Evolutionary conservation across 2,113 vertebrate genomes (phyloP).

Genomic region (Lontra canadensis): DNA sequence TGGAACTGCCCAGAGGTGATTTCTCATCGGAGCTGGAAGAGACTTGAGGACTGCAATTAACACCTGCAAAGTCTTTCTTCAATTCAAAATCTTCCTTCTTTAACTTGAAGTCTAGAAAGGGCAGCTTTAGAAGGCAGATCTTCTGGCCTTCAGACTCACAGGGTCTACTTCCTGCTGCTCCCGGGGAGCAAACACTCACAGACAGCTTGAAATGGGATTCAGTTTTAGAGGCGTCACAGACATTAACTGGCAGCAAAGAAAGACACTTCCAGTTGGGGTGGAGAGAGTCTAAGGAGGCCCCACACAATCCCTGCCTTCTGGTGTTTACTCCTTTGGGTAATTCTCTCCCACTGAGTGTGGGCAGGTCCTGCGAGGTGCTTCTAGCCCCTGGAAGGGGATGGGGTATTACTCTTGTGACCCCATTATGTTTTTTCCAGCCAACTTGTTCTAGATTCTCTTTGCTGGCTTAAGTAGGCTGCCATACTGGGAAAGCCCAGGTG

Average conservation of each 20-base stretch:
- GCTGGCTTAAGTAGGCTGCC: background rate
- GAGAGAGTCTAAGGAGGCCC: background rate
- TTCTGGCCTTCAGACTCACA: background rate
- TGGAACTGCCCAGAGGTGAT: too few relatives aligned
- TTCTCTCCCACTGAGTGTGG: background rate
- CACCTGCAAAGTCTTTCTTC: background rate
- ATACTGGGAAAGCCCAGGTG: accelerated
- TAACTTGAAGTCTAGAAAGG: background rate
- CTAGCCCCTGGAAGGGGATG: background rate
- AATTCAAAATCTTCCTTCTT: background rate
- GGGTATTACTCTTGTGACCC: accelerated
- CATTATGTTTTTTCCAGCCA: background rate
- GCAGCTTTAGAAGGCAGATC: background rate
- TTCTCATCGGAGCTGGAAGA: background rate
- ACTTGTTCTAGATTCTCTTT: background rate
- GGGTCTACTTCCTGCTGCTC: background rate
- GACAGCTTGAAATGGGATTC: background rate
- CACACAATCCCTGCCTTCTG: background rate
- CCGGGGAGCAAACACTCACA: background rate
- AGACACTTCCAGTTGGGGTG: background rate
- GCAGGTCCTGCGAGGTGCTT: background rate
- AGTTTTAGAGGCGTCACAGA: background rate
- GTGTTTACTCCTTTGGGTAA: background rate
- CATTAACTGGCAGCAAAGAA: background rate
- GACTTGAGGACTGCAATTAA: too few relatives aligned